These are phyloP conservation scores for Dendroctonus ponderosae DNA, from an alignment of 1,140 invertebrate genomes.

Conservation along the genomic window DNA sequence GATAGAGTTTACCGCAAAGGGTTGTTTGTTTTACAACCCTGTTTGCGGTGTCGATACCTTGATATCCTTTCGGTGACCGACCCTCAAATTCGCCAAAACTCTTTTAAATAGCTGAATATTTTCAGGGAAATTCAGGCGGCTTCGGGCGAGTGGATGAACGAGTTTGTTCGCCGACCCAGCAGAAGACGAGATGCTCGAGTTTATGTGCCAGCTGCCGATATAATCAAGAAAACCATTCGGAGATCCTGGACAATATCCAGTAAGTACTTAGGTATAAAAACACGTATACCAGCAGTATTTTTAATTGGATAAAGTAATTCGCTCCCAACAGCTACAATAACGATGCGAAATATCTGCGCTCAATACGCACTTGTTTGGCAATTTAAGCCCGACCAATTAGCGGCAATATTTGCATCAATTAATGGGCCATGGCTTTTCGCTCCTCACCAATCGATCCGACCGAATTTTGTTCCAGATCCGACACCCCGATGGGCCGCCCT, in stretches of 20 bases:
- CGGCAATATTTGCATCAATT: no score
- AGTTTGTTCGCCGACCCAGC: conserved; percentile 55
- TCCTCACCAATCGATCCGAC: neutral
- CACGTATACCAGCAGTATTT: neutral
- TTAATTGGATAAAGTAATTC: neutral
- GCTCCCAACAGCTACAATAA: no score
- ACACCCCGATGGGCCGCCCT: conserved; percentile 57
- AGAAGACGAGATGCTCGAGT: conserved; percentile 53
- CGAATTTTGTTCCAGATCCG: conserved; percentile 50
- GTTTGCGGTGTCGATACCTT: neutral
- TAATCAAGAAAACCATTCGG: conserved; percentile 64
- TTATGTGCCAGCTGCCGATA: conserved; percentile 62
- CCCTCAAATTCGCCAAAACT: neutral
- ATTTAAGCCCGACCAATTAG: no score
- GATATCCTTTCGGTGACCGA: neutral
- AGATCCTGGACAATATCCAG: conserved; percentile 71
- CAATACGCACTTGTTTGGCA: no score
- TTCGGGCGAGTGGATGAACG: conserved; percentile 71
- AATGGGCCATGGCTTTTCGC: neutral
- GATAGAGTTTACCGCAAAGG: no score
- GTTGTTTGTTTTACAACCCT: neutral
- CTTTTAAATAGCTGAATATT: conserved; percentile 14
- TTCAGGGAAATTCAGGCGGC: conserved; percentile 68
- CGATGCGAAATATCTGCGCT: no score
- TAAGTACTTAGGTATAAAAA: conserved; percentile 46